phyloP scores from a whole-genome alignment of 2,797 vertebrate genomes.

The Pelochelys cantorii region DNA sequence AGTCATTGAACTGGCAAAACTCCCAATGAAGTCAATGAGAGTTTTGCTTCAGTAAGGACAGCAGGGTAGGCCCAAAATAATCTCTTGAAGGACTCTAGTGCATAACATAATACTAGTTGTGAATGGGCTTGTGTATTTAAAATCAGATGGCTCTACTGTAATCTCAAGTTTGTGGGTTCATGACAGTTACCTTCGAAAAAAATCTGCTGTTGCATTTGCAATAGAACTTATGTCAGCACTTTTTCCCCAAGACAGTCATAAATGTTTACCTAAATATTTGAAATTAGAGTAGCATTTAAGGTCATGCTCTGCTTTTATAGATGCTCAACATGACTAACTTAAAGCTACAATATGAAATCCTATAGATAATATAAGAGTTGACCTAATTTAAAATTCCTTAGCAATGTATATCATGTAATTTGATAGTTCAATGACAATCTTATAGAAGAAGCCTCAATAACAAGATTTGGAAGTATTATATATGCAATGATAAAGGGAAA shows the following conservation, averaged over 20 bases:
- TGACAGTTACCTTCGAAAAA: conserved; percentile 39
- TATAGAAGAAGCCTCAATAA: conserved; percentile 36
- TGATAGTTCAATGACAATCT: conserved; percentile 60
- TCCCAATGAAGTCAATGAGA: background rate
- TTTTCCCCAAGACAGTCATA: background rate
- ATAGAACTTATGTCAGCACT: background rate
- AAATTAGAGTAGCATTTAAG: conserved; percentile 52
- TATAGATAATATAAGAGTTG: background rate
- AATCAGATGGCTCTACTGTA: conserved; percentile 10
- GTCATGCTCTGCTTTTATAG: background rate
- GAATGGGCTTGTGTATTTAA: conserved; percentile 33
- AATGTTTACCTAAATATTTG: conserved; percentile 17
- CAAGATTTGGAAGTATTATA: conserved; percentile 33
- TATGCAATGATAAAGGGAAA: conserved; percentile 14
- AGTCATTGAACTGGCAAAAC: background rate
- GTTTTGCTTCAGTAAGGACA: background rate
- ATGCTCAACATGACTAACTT: conserved; percentile 21
- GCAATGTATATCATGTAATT: conserved; percentile 31
- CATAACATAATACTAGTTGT: background rate
- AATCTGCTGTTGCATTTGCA: conserved; percentile 5
- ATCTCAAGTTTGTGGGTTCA: conserved; percentile 4
- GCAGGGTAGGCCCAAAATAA: background rate
- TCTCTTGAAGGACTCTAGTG: conserved; percentile 13
- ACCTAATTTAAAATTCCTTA: conserved; percentile 49
- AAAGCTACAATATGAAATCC: background rate